Base-by-base conservation (phyloP, 1,140 invertebrate genomes). In the Danaus melanippus region DNA sequence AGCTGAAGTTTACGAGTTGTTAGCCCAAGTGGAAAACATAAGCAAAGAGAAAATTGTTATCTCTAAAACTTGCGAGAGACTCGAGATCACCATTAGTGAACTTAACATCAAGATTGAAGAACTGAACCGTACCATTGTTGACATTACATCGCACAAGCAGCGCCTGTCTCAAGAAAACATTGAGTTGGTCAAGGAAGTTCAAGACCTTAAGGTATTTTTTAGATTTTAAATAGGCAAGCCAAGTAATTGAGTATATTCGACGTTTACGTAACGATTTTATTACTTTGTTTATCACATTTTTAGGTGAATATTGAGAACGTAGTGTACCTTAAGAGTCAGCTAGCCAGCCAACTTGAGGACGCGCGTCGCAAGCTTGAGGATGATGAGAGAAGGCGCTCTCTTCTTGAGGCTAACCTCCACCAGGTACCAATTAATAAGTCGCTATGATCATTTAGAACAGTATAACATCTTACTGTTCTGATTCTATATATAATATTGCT, bases 31-130 rank as follows among this genome's bases (percentile, higher is more conserved):
- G 71, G 97, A 98, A 87, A 92, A 90, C 69, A 90, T 95, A 67
- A 96, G 93, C 88, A 98, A 98, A 87, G 97, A 98, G 75, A 96
- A 95, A 88, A 79, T 96, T 63, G 89, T 93, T 61, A 92, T 93
- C 58, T 89, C 93, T 56, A 98, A 98, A 88, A 93, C 93, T 57
- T 92, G 94, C 58, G 96, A 98, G 87, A 96, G 93, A 84, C 89
- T 98, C 62, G 97, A 98, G 85, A 88, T 97, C 66, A 91, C 91
- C 68, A 93, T 98, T 73, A 93, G 92, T 69, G 97, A 98, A 84
- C 87, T 97, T 55, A 94, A 94, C 83, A 92, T 98, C 71, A 97
- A 95, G 79, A 97, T 98, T 73, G 97, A 98, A 85, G 97, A 98
- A 86, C 81, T 98, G 56, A 97, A 96, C 88, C 94, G 97, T 76